Evolutionary conservation across 2,888 invertebrate genomes (phyloP), one percentile per base, ranked within the genome.

Genomic region (Laspeyria flexula): DNA sequence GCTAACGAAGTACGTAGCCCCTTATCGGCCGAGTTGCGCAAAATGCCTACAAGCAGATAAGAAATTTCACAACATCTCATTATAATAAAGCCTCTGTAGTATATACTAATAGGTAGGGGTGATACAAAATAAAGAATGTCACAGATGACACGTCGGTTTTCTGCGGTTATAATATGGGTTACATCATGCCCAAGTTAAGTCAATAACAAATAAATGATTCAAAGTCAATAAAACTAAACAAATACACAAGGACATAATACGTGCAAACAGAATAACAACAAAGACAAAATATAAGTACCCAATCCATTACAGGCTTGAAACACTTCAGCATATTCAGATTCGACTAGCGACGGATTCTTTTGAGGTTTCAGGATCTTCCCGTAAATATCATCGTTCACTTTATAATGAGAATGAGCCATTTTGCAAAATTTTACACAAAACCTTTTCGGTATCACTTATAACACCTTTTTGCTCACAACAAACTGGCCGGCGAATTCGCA

Each of bases 371-470:
- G 70, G 63, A 92, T 88, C 75, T 82, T 88, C 51, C 91, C 90
- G 62, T 92, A 93, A 60, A 92, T 69, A 76, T 91, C 92, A 43
- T 90, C 88, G 56, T 93, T 91, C 60, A 93, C 91, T 18, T 80
- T 86, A 60, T 91, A 91, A 78, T 91, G 83, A n/a, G 78, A 73
- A 49, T 72, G 79, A 42, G 89, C 83, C 69, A 85, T 85, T 81
- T 67, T 73, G 57, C 51, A 71, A 71, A 69, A 68, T 37, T 52
- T 60, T 56, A 71, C 61, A 46, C 56, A 62, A 46, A 69, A 54
- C 43, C 54, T 58, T 59, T 57, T 67, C 54, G 44, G 40, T 55
- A 57, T 62, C 73, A 78, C 79, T 72, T 51, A 53, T 7, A 49
- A 67, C 41, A 65, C 55, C 54, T 46, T 40, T 38, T 38, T 42